Conservation (phyloP, 2,888 invertebrate species). For the Drosophila pseudotalamancana region DNA sequence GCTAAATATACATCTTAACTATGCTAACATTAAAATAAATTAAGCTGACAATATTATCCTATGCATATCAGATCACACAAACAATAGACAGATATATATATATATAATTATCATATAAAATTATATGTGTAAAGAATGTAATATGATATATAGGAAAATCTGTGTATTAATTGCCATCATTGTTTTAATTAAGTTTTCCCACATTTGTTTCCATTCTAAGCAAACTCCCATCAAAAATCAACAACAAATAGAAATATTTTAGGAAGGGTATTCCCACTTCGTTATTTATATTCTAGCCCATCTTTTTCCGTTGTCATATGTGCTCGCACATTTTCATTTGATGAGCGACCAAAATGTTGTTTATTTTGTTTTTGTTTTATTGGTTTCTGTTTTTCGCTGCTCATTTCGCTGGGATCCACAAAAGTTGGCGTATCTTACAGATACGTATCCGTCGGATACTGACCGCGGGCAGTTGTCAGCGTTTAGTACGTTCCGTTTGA, state of each 20-base stretch:
- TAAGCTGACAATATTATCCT: conserved; percentile 27
- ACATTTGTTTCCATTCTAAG: conserved; percentile 38
- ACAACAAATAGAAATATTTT: not conserved
- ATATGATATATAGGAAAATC: not conserved
- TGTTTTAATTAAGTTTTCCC: conserved; percentile 33
- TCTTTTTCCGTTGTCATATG: conserved; percentile 24
- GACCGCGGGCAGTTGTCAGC: conserved; percentile 30
- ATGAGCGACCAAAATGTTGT: conserved; percentile 20
- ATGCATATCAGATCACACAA: conserved; percentile 20
- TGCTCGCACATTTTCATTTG: conserved; percentile 29
- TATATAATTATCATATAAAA: not conserved
- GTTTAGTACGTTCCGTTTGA: conserved; percentile 50
- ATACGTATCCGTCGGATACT: conserved; percentile 21
- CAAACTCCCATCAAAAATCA: conserved; percentile 19
- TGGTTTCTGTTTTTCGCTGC: conserved; percentile 2
- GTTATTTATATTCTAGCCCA: conserved; percentile 3
- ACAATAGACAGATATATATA: conserved; percentile 9
- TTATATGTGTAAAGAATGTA: not conserved
- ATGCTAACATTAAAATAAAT: not conserved
- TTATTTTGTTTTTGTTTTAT: conserved; percentile 12
- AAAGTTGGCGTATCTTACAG: conserved; percentile 2
- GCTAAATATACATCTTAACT: not conserved
- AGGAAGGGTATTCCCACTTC: conserved; percentile 51
- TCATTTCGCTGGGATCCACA: not conserved
- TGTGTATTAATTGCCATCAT: conserved; percentile 12